phyloP scores from a whole-genome alignment of 2,888 invertebrate species.

The Sinodicranocentrus sp. region DNA sequence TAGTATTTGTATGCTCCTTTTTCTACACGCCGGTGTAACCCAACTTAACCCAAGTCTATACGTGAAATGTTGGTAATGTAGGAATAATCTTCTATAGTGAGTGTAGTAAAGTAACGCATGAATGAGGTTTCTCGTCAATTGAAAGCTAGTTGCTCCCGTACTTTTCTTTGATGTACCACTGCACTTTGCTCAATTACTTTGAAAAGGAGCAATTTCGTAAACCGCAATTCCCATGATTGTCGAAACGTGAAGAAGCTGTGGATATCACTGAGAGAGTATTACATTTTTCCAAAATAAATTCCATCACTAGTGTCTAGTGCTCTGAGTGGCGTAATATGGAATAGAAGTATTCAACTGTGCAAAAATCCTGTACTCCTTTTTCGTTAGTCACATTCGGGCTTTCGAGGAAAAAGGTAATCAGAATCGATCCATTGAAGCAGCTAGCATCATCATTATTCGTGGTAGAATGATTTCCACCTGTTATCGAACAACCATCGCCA shows the following conservation, averaged over 20 bases:
- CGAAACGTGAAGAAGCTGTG: constrained; percentile 13
- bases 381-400: background rate
- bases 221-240: constrained; percentile 40
- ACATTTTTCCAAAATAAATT: background rate
- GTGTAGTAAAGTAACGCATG: background rate
- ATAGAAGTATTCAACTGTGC: too few relatives aligned
- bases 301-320: background rate
- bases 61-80: too few relatives aligned
- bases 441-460: constrained; percentile 37
- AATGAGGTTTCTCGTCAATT: background rate
- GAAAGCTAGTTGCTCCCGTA: background rate
- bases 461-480: constrained; percentile 62
- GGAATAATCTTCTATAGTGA: too few relatives aligned
- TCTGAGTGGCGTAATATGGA: too few relatives aligned
- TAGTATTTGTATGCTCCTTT: background rate
- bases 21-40: background rate
- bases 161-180: constrained; percentile 28
- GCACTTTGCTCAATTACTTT: constrained; percentile 41
- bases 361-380: background rate
- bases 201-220: constrained; percentile 28
- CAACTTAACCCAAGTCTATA: too few relatives aligned
- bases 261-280: background rate
- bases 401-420: constrained; percentile 44
- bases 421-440: constrained; percentile 40
- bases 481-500: constrained; percentile 36